A percentile compares a stretch with the other conserved stretches of the same genome.
These are phyloP conservation scores for Zaprionus obscuricornis DNA, from an alignment of 2,888 invertebrate species.

Conservation along the genomic window DNA sequence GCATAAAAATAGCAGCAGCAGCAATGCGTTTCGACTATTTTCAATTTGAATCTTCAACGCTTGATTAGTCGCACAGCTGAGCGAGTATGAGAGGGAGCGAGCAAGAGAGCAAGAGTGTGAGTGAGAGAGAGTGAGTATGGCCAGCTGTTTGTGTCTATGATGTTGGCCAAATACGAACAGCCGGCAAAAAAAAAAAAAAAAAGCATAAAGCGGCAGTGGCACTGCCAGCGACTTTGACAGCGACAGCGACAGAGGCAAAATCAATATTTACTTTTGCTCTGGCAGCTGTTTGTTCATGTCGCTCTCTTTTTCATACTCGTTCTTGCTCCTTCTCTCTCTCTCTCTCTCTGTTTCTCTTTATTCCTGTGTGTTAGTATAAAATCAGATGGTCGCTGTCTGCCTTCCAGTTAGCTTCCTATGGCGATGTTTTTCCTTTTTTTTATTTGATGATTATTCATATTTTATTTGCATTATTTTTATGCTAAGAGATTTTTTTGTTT, in stretches of 20 bases:
- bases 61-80: conserved; percentile 67
- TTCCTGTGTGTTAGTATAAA: conserved; percentile 25
- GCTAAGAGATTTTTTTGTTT: too few relatives aligned
- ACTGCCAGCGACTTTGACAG: too few relatives aligned
- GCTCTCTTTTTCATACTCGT: not conserved
- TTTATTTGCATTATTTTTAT: too few relatives aligned
- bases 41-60: too few relatives aligned
- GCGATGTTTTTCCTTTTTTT: too few relatives aligned
- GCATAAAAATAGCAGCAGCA: too few relatives aligned
- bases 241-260: too few relatives aligned
- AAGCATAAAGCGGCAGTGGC: too few relatives aligned
- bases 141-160: conserved; percentile 45
- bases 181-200: conserved; percentile 46
- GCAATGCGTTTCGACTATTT: conserved; percentile 34
- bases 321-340: not conserved
- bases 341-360: not conserved
- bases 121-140: too few relatives aligned
- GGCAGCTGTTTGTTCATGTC: conserved; percentile 60
- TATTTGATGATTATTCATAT: too few relatives aligned
- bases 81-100: too few relatives aligned
- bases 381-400: conserved; percentile 60
- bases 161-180: conserved; percentile 43
- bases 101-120: not conserved
- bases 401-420: conserved; percentile 34
- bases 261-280: conserved; percentile 63